Evolutionary conservation across 2,797 vertebrate species (phyloP).

Genomic region (Momotus momota): DNA sequence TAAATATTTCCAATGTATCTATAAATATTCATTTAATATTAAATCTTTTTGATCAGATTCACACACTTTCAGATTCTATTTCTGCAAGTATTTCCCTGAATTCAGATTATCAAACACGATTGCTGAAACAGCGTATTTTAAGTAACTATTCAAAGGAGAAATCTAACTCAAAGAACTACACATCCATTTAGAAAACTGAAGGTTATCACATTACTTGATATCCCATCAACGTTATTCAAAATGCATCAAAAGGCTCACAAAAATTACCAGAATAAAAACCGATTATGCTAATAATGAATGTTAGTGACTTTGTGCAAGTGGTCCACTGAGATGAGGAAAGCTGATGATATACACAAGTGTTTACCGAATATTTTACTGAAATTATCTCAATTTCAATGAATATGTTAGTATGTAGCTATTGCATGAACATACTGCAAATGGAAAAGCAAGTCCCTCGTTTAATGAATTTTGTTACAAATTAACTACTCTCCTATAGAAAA

Average conservation of each 20-base stretch:
- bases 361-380: neutral
- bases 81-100: neutral
- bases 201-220: neutral
- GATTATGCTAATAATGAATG: neutral
- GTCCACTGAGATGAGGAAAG: neutral
- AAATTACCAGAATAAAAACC: neutral
- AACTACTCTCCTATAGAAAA: neutral
- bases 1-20: neutral
- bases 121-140: slow-evolving; percentile 3
- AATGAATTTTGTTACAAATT: neutral
- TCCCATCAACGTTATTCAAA: neutral
- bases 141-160: neutral
- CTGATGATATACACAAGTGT: neutral
- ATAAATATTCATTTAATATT: slow-evolving; percentile 1
- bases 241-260: neutral
- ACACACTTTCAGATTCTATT: neutral
- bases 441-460: neutral
- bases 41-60: neutral
- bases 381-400: neutral
- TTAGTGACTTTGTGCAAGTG: neutral
- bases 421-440: neutral
- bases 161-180: neutral
- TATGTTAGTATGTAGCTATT: neutral
- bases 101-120: neutral
- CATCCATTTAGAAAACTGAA: neutral